These are phyloP conservation scores for Porphyrio hochstetteri DNA, from an alignment of 2,113 vertebrate species.

Conservation along the genomic window DNA sequence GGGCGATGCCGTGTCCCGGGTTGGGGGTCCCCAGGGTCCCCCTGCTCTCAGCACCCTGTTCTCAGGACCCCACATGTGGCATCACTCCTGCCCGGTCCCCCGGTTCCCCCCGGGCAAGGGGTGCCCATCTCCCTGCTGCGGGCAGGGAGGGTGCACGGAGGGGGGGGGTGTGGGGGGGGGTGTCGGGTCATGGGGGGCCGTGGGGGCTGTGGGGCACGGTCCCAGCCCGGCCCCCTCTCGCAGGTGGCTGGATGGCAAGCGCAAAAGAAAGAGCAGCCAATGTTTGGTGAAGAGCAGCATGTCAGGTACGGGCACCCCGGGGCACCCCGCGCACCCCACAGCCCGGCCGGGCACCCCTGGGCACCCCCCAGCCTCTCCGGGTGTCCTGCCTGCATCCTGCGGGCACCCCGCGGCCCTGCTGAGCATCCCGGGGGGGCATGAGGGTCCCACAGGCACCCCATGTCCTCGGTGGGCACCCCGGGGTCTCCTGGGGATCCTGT, in stretches of 20 bases:
- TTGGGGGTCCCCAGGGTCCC: background rate
- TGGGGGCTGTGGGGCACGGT: background rate
- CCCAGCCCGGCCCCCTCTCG: background rate
- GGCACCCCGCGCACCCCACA: background rate
- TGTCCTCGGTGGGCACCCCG: background rate
- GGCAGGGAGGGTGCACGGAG: constrained; percentile 79
- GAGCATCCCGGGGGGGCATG: too few species aligned
- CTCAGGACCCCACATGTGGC: background rate
- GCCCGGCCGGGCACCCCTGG: background rate
- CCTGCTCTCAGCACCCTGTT: background rate
- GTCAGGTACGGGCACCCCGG: constrained; percentile 83
- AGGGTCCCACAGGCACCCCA: background rate
- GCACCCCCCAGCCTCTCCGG: rapidly evolving
- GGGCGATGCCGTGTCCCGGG: background rate
- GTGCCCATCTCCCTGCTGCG: constrained; percentile 18
- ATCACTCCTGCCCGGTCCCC: too few species aligned
- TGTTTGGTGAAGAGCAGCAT: constrained; percentile 97
- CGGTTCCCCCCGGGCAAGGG: too few species aligned
- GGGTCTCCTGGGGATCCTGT: too few species aligned
- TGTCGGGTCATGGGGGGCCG: too few species aligned
- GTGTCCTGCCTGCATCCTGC: background rate
- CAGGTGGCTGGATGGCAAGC: constrained; percentile 98
- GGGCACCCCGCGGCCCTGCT: background rate
- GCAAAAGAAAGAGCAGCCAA: constrained; percentile 99
- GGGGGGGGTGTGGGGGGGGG: constrained; percentile 75